Evolutionary conservation across 1,140 invertebrate genomes (phyloP).

Genomic region (Drosophila bifasciata): DNA sequence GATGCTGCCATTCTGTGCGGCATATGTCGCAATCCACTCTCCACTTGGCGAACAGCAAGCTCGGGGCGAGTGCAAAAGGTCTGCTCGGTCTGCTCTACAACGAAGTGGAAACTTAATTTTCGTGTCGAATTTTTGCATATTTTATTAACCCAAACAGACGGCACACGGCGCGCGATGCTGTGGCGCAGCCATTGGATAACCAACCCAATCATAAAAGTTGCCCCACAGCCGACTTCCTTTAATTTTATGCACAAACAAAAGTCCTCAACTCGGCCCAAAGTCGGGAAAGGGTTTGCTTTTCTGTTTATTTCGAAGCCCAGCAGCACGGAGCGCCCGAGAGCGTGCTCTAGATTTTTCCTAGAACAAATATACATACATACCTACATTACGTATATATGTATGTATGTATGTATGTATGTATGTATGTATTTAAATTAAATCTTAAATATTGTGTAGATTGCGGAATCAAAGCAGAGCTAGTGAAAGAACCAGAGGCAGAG

Average conservation of each 20-base stretch:
- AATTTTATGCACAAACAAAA: constrained; percentile 80
- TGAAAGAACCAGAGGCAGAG: not conserved
- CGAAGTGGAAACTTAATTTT: constrained; percentile 71
- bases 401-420: constrained; percentile 4
- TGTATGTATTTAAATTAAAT: constrained; percentile 68
- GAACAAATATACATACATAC: constrained; percentile 15
- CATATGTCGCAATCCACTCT: constrained; percentile 26
- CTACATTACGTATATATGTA: constrained; percentile 19
- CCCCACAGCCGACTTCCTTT: constrained; percentile 48
- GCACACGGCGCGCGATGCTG: constrained; percentile 48
- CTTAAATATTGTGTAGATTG: constrained; percentile 58
- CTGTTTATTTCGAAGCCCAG: constrained; percentile 45
- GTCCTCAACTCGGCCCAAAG: constrained; percentile 54
- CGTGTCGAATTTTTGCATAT: constrained; percentile 73
- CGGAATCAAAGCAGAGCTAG: constrained; percentile 28
- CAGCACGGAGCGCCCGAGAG: constrained; percentile 19
- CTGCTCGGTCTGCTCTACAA: constrained; percentile 8
- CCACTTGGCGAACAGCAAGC: not conserved
- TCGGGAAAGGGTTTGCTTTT: constrained; percentile 34
- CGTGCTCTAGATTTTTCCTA: constrained; percentile 42
- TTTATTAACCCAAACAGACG: constrained; percentile 77
- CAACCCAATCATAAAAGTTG: constrained; percentile 78
- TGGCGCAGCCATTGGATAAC: constrained; percentile 3
- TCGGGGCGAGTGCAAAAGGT: constrained; percentile 37
- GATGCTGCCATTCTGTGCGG: constrained; percentile 15